Percentiles rank a stretch among this genome's conserved stretches.
Conservation (phyloP, 1,140 invertebrate species). For the Ericerus pela region DNA sequence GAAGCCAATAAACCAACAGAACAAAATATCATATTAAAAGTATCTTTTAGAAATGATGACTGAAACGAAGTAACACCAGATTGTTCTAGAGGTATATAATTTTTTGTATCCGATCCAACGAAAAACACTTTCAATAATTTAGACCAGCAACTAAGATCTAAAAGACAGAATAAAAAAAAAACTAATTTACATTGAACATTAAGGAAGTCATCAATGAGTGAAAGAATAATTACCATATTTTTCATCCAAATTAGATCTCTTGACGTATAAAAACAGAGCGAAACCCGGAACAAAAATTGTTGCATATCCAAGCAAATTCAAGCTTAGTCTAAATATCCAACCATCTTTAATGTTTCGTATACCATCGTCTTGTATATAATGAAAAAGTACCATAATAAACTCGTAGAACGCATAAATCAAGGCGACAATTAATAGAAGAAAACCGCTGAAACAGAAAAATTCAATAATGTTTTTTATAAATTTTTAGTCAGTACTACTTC, state of each 20-base stretch:
- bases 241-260: conserved; percentile 21
- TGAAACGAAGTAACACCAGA: not conserved
- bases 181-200: no score
- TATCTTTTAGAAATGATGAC: not conserved
- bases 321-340: conserved; percentile 58
- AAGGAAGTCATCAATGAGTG: not conserved
- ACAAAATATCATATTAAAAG: not conserved
- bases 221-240: not conserved
- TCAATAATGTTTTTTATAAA: conserved; percentile 65
- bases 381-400: not conserved
- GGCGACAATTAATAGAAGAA: not conserved
- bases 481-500: no score
- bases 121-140: not conserved
- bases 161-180: not conserved
- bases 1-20: not conserved
- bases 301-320: conserved; percentile 78
- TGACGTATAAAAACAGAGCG: conserved; percentile 68
- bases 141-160: not conserved
- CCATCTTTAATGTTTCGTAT: not conserved
- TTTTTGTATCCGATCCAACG: not conserved
- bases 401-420: not conserved
- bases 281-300: conserved; percentile 75
- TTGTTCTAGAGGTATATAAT: not conserved
- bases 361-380: not conserved
- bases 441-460: conserved; percentile 37